phyloP scores from a whole-genome alignment of 2,797 vertebrate genomes.

The Halcyon badia region DNA sequence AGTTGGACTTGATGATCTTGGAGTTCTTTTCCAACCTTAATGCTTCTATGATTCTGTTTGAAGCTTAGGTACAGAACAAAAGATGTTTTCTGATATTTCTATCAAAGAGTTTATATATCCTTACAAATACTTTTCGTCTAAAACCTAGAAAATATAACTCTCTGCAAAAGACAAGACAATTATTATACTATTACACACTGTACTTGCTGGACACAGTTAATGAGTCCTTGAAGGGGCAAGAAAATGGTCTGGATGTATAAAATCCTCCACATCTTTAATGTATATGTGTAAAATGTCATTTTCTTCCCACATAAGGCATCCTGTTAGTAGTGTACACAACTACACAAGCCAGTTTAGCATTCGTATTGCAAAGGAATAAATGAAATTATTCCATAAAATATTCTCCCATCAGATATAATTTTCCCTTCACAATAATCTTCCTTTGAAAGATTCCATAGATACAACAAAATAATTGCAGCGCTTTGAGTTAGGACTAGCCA shows the following conservation, averaged over 20 bases:
- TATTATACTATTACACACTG: not conserved
- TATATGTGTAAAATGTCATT: not conserved
- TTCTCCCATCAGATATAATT: not conserved
- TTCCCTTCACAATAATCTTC: not conserved
- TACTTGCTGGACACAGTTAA: not conserved
- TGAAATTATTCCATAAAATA: not conserved
- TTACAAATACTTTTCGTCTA: not conserved
- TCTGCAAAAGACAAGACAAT: not conserved
- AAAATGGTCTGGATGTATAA: not conserved
- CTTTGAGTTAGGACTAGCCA: not conserved
- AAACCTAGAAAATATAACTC: not conserved
- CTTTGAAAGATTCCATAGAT: not conserved
- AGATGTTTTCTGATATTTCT: not conserved
- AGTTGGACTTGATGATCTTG: too few relatives aligned
- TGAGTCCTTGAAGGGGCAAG: not conserved
- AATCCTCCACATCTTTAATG: not conserved
- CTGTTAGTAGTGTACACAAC: not conserved
- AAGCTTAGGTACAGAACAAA: not conserved
- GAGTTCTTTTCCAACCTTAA: too few relatives aligned
- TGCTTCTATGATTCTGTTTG: not conserved
- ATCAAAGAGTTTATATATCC: not conserved
- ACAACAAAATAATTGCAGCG: not conserved
- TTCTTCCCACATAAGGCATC: not conserved
- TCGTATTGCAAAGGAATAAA: not conserved
- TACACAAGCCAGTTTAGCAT: not conserved